A percentile compares a stretch with the other conserved stretches of the same genome.
Evolutionary conservation across 2,113 vertebrate species (phyloP).

Genomic region (Rhizomys pruinosus): DNA sequence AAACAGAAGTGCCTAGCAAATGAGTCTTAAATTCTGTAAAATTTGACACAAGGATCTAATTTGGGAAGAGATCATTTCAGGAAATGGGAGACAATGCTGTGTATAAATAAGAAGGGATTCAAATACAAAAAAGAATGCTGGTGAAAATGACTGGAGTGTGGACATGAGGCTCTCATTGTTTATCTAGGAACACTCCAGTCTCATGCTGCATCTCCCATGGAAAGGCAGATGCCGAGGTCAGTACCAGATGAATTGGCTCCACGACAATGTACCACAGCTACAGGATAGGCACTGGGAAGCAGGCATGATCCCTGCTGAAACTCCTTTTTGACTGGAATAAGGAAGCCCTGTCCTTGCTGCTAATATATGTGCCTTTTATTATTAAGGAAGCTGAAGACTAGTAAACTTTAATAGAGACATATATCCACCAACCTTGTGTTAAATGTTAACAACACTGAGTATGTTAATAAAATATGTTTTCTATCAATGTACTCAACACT

Average conservation of each 20-base stretch:
- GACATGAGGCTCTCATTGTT: background rate
- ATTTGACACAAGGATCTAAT: constrained; percentile 20
- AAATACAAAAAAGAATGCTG: background rate
- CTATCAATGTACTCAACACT: background rate
- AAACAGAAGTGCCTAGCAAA: constrained; percentile 48
- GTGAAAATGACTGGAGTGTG: background rate
- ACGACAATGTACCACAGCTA: too few species aligned
- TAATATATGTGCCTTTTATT: background rate
- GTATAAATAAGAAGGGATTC: constrained; percentile 3
- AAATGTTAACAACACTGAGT: background rate
- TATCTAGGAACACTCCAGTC: background rate
- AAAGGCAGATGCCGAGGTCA: background rate
- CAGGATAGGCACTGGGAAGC: background rate
- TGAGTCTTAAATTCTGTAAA: constrained; percentile 48
- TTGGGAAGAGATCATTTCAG: background rate
- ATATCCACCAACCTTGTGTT: background rate
- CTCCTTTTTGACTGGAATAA: background rate
- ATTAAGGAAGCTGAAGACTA: background rate
- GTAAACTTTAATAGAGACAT: background rate
- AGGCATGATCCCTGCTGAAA: accelerated
- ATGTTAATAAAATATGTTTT: background rate
- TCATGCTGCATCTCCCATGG: too few species aligned
- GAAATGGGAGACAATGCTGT: background rate
- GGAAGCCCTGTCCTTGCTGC: background rate
- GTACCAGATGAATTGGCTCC: background rate